These are phyloP conservation scores for Enteromius radiatus DNA, from an alignment of 2,797 vertebrate genomes.

Conservation along the genomic window DNA sequence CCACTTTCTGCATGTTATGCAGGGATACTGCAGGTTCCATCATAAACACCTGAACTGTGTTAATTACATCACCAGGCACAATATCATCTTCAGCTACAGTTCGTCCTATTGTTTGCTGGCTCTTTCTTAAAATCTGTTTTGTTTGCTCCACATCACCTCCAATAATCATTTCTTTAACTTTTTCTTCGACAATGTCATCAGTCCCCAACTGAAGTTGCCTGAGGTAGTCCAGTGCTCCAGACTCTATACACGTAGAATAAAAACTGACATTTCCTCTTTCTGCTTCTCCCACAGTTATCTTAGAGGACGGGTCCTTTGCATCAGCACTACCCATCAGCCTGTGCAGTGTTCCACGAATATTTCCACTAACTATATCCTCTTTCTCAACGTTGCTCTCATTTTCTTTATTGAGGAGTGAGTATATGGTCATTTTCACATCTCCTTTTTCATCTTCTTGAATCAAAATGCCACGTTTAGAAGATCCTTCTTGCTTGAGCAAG, in stretches of 20 bases:
- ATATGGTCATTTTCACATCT: constrained; percentile 92
- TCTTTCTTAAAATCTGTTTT: constrained; percentile 83
- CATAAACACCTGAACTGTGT: constrained; percentile 85
- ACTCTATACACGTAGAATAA: constrained; percentile 93
- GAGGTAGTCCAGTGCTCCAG: constrained; percentile 90
- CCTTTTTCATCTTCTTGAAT: constrained; percentile 94
- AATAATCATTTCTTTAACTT: constrained; percentile 80
- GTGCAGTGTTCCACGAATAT: constrained; percentile 84
- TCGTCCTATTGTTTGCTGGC: constrained; percentile 80
- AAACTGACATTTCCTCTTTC: constrained; percentile 94
- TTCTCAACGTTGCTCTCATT: constrained; percentile 69
- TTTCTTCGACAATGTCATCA: constrained; percentile 67
- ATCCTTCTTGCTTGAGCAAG: constrained; percentile 79
- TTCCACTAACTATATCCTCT: constrained; percentile 85
- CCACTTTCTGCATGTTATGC: constrained; percentile 78
- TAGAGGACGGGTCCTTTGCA: constrained; percentile 73
- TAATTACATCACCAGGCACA: constrained; percentile 86
- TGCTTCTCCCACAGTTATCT: constrained; percentile 79
- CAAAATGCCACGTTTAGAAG: constrained; percentile 87
- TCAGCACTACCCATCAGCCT: constrained; percentile 81
- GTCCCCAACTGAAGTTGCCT: constrained; percentile 81
- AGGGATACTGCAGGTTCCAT: constrained; percentile 76
- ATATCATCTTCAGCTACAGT: constrained; percentile 87
- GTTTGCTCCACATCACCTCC: constrained; percentile 86
- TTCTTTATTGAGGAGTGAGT: constrained; percentile 88